These are phyloP conservation scores for Musca vetustissima DNA, from an alignment of 1,140 invertebrate genomes.

Conservation along the genomic window DNA sequence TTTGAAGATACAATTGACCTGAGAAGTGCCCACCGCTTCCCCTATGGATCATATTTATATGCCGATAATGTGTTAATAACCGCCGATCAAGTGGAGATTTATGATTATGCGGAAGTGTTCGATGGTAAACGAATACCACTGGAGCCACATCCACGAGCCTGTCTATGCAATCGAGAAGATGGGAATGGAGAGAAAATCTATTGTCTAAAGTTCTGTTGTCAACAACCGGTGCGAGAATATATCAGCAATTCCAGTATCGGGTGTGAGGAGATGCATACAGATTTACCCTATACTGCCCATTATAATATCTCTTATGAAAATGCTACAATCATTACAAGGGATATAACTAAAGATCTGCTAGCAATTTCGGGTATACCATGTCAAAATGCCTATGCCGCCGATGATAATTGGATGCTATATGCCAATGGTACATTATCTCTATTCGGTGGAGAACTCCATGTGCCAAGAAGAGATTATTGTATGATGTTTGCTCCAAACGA, in stretches of 20 bases:
- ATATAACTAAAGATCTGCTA: slow-evolving; percentile 36
- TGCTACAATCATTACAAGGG: slow-evolving; percentile 7
- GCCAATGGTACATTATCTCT: slow-evolving; percentile 38
- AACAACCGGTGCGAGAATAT: slow-evolving; percentile 21
- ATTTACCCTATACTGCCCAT: slow-evolving; percentile 28
- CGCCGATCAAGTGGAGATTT: slow-evolving; percentile 30
- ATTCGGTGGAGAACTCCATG: neutral
- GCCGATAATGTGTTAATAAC: slow-evolving; percentile 34
- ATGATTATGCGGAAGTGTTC: slow-evolving; percentile 31
- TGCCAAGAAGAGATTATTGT: slow-evolving; percentile 39
- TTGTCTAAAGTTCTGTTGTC: slow-evolving; percentile 42
- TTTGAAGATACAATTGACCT: slow-evolving; percentile 42
- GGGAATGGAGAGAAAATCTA: neutral
- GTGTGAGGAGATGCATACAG: slow-evolving; percentile 8
- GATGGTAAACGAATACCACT: slow-evolving; percentile 23
- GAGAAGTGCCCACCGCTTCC: slow-evolving; percentile 19
- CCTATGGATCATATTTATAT: slow-evolving; percentile 41
- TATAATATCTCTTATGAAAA: slow-evolving; percentile 34
- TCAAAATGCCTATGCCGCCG: slow-evolving; percentile 15
- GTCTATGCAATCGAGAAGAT: slow-evolving; percentile 32
- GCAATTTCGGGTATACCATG: slow-evolving; percentile 37
- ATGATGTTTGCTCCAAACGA: no score
- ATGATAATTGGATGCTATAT: slow-evolving; percentile 34
- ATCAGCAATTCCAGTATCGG: neutral
- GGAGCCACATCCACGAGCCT: slow-evolving; percentile 37